These are phyloP conservation scores for Lytechinus variegatus DNA, from an alignment of 35 echinoderm and acorn worm species.

Conservation along the genomic window DNA sequence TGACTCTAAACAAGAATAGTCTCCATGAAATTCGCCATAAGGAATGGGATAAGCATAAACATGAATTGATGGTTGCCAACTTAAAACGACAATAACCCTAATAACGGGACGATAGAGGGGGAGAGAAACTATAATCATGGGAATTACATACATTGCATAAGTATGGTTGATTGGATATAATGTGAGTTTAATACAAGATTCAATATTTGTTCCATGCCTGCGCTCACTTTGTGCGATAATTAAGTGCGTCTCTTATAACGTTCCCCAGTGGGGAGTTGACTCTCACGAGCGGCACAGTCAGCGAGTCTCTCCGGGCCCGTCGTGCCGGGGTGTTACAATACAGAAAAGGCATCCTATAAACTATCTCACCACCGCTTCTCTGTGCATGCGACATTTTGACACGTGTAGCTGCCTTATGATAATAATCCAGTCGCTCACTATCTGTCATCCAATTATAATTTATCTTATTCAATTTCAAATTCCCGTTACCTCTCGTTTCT, in stretches of 20 bases:
- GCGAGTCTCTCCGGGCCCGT: background rate
- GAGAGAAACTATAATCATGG: background rate
- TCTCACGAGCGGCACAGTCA: background rate
- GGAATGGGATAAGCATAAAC: background rate
- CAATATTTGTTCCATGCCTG: background rate
- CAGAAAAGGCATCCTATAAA: background rate
- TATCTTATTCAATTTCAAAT: slow-evolving; percentile 48
- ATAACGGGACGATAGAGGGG: background rate
- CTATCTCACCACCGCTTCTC: background rate
- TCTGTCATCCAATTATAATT: slow-evolving; percentile 38
- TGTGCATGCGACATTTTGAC: background rate
- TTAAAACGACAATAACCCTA: background rate
- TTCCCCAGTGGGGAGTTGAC: background rate
- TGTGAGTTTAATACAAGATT: background rate
- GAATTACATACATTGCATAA: background rate
- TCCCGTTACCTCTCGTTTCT: background rate
- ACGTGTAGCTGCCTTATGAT: slow-evolving; percentile 12
- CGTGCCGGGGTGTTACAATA: background rate
- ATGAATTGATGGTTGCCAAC: background rate
- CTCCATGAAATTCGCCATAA: background rate
- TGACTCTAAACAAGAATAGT: background rate
- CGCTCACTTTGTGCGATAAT: background rate
- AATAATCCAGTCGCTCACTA: slow-evolving; percentile 15
- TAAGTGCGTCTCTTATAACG: background rate
- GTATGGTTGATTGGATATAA: background rate